Percentiles rank a stretch among this genome's conserved stretches.
Evolutionary conservation across 1,140 invertebrate species (phyloP).

Genomic region (Listronotus bonariensis): DNA sequence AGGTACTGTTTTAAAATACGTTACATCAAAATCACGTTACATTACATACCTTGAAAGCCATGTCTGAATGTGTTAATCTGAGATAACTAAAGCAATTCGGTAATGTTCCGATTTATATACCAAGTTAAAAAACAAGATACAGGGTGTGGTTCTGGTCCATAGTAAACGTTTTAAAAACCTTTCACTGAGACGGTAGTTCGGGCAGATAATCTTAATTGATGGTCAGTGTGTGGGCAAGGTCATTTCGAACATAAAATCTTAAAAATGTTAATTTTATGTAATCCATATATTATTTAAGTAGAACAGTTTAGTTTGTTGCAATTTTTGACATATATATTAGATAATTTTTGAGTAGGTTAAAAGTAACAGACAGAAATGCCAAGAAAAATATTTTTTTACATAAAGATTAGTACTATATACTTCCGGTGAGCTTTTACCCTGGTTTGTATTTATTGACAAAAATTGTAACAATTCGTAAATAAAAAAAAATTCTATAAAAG

Average conservation of each 20-base stretch:
- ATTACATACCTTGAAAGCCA: conserved; percentile 36
- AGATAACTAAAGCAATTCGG: conserved; percentile 17
- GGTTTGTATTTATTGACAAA: too few relatives aligned
- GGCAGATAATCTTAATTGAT: conserved; percentile 17
- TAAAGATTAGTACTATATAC: too few relatives aligned
- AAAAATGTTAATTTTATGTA: conserved; percentile 27
- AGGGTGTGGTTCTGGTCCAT: conserved; percentile 28
- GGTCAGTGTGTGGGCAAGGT: conserved; percentile 24
- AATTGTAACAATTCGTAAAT: too few relatives aligned
- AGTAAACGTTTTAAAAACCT: conserved; percentile 9
- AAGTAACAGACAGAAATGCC: too few relatives aligned
- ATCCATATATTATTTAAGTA: conserved; percentile 7
- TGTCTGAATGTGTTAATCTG: conserved; percentile 22
- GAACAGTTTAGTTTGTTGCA: conserved; percentile 3
- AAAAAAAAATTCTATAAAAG: too few relatives aligned
- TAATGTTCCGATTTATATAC: conserved; percentile 20
- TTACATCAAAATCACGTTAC: neutral
- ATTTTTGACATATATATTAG: neutral
- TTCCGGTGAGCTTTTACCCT: too few relatives aligned
- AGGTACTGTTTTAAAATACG: too few relatives aligned
- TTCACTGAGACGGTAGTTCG: conserved; percentile 19
- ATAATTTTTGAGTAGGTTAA: too few relatives aligned
- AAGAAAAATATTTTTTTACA: too few relatives aligned
- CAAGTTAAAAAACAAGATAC: conserved; percentile 7
- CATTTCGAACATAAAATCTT: conserved; percentile 9